phyloP scores from a whole-genome alignment of 2,113 vertebrate genomes.

The Micronycteris hirsuta region DNA sequence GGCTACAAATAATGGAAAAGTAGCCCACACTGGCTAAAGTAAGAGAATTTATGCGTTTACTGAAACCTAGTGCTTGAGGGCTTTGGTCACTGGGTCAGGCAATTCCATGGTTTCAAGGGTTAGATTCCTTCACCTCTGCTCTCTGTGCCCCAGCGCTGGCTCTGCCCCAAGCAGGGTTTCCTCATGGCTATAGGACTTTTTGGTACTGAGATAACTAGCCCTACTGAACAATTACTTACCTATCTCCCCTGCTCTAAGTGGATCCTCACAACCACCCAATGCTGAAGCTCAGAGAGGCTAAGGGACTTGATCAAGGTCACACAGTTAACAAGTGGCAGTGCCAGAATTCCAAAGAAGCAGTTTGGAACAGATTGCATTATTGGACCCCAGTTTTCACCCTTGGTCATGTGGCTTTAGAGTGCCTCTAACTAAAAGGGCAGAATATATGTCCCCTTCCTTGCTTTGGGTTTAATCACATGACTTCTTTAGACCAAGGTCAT shows the following conservation, averaged over 20 bases:
- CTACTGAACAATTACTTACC: neutral
- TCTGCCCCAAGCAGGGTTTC: neutral
- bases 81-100: rapidly evolving
- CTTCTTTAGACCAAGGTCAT: neutral
- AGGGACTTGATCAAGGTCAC: too few species aligned
- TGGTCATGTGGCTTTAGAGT: neutral
- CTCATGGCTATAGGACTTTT: neutral
- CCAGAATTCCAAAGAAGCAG: neutral
- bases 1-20: neutral
- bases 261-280: neutral
- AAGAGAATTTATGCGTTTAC: neutral
- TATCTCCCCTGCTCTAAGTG: neutral
- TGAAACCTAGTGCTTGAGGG: neutral
- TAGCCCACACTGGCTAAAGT: neutral
- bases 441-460: neutral
- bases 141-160: neutral
- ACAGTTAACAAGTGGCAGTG: neutral
- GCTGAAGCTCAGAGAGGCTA: too few species aligned
- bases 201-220: neutral
- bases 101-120: neutral
- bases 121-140: neutral
- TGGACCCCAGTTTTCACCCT: neutral
- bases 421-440: neutral
- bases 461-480: neutral
- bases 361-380: neutral